Conservation (phyloP, 2,888 invertebrate species). For the Amaurobius ferox region DNA sequence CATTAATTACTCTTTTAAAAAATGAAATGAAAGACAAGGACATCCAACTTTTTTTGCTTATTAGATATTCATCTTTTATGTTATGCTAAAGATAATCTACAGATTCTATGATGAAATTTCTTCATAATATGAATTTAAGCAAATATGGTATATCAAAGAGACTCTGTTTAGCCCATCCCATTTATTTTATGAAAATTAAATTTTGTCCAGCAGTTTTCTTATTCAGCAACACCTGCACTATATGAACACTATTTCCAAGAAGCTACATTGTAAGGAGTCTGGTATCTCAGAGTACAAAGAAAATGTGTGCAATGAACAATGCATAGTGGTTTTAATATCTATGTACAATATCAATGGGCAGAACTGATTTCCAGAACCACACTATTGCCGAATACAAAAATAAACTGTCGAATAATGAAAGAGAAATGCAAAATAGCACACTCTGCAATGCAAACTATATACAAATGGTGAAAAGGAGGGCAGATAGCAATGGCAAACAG, state of each 20-base stretch:
- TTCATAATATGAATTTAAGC: too few relatives aligned
- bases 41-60: too few relatives aligned
- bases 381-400: not conserved
- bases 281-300: not conserved
- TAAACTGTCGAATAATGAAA: not conserved
- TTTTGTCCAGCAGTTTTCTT: not conserved
- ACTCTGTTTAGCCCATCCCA: too few relatives aligned
- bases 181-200: too few relatives aligned
- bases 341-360: not conserved
- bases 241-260: not conserved
- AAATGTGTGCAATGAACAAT: not conserved
- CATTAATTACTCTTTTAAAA: too few relatives aligned
- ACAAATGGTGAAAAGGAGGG: not conserved
- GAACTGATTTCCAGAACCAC: not conserved
- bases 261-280: not conserved
- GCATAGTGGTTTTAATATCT: not conserved
- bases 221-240: not conserved
- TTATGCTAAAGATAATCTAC: too few relatives aligned
- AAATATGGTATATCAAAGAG: too few relatives aligned
- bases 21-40: too few relatives aligned
- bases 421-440: conserved; percentile 3
- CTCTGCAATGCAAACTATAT: not conserved
- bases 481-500: not conserved
- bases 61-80: too few relatives aligned
- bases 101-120: too few relatives aligned